Evolutionary conservation across 2,888 invertebrate genomes (phyloP).

Genomic region (Clitarchus hookeri): DNA sequence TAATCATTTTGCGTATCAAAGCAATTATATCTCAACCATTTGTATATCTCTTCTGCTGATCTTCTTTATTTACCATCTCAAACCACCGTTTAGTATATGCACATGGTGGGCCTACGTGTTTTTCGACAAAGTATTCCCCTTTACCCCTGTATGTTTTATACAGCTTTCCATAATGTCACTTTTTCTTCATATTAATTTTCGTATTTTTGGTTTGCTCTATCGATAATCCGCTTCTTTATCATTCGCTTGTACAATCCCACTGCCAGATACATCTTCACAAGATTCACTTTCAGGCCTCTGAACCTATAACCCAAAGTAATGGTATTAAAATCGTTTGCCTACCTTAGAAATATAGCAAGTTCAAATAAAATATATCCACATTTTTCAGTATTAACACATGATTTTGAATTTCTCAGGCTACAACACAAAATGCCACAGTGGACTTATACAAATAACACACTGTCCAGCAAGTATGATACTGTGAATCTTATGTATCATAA

Average conservation of each 20-base stretch:
- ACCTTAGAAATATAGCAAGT: not conserved
- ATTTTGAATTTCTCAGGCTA: too few species aligned
- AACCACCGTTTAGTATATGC: not conserved
- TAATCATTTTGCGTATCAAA: conserved; percentile 8
- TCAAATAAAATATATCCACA: not conserved
- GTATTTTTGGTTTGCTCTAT: not conserved
- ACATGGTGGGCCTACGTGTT: not conserved
- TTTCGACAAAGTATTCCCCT: not conserved
- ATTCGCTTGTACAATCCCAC: not conserved
- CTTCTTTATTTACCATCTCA: conserved; percentile 19
- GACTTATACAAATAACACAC: too few species aligned
- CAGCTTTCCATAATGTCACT: too few species aligned
- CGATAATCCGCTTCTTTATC: not conserved
- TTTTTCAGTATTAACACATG: too few species aligned
- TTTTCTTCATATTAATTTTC: not conserved
- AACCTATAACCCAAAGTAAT: not conserved
- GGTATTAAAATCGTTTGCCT: not conserved
- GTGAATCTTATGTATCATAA: not conserved
- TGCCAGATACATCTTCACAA: not conserved
- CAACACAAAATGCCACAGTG: too few species aligned
- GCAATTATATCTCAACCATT: not conserved
- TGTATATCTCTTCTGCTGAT: not conserved
- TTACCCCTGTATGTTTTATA: too few species aligned
- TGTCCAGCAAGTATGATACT: too few species aligned
- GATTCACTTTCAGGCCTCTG: not conserved